phyloP scores from a whole-genome alignment of 2,113 vertebrate genomes.

The Lynx canadensis region DNA sequence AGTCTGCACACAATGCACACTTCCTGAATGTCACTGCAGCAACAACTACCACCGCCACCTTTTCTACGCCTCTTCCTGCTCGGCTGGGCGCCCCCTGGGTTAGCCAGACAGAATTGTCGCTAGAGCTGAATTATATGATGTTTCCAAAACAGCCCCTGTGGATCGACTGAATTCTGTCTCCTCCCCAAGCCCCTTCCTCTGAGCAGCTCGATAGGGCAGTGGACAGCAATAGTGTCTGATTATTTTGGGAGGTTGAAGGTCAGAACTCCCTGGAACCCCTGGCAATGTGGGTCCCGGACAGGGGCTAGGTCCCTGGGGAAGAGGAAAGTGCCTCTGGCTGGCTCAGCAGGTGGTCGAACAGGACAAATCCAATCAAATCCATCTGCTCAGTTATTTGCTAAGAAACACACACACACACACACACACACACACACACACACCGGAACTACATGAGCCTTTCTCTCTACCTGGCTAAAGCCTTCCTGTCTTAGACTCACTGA shows the following conservation, averaged over 20 bases:
- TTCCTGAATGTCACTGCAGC: background rate
- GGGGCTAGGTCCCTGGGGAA: background rate
- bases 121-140: conserved; percentile 44
- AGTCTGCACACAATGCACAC: background rate
- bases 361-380: background rate
- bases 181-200: background rate
- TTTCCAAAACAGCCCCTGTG: conserved; percentile 68
- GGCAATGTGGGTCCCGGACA: background rate
- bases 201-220: background rate
- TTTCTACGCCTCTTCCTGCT: background rate
- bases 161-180: conserved; percentile 63
- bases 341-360: too few species aligned
- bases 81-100: background rate
- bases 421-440: too few species aligned
- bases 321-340: background rate
- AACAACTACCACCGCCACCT: fast-evolving
- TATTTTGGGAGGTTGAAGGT: background rate
- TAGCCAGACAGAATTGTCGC: background rate
- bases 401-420: background rate
- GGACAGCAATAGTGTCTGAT: background rate
- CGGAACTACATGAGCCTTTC: background rate
- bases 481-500: background rate
- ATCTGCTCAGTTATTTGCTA: background rate
- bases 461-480: background rate
- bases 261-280: background rate